Percentiles rank a stretch among this genome's conserved stretches.
Conservation (phyloP, 1,140 invertebrate species). For the Bombus sylvicola region DNA sequence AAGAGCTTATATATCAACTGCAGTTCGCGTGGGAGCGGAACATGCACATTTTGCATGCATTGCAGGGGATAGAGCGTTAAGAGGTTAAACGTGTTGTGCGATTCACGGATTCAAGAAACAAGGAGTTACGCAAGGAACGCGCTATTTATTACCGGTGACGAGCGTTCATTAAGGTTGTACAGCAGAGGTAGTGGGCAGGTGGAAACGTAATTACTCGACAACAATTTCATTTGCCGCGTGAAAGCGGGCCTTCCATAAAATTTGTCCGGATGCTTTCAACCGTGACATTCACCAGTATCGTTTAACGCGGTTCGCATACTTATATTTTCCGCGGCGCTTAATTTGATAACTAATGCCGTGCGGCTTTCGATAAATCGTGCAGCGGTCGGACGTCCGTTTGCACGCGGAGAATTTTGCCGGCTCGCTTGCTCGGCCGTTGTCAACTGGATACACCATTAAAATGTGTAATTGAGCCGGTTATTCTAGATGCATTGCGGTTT, state of each 20-base stretch:
- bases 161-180: background rate
- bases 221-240: background rate
- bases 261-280: slow-evolving; percentile 16
- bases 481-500: slow-evolving; percentile 17
- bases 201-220: slow-evolving; percentile 20
- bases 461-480: slow-evolving; percentile 43
- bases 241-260: slow-evolving; percentile 30
- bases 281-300: slow-evolving; percentile 9
- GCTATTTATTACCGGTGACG: background rate
- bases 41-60: too few relatives aligned
- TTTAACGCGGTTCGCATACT: slow-evolving; percentile 31
- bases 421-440: background rate
- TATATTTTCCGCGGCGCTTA: slow-evolving; percentile 44
- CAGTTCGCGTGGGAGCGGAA: background rate
- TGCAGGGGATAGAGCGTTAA: background rate
- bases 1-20: background rate
- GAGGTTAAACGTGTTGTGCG: background rate
- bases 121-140: background rate
- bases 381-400: slow-evolving; percentile 2
- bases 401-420: slow-evolving; percentile 33
- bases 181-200: background rate
- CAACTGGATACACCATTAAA: slow-evolving; percentile 22
- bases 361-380: slow-evolving; percentile 42
- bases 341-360: slow-evolving; percentile 46
- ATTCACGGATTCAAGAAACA: background rate